These are phyloP conservation scores for Eurosta solidaginis DNA, from an alignment of 1,140 invertebrate genomes.

Conservation along the genomic window DNA sequence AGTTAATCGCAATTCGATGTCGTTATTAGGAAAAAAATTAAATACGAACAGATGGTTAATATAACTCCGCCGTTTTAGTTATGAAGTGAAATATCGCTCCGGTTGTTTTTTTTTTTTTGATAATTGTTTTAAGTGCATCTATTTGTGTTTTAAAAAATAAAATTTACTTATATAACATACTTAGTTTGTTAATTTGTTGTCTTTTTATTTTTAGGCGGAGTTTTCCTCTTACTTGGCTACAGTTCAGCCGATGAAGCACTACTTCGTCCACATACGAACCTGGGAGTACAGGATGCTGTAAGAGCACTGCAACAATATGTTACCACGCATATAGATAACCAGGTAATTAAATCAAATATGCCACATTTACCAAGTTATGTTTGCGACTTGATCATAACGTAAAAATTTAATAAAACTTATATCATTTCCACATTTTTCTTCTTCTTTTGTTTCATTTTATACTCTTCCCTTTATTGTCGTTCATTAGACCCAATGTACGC, in stretches of 20 bases:
- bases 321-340: constrained; percentile 71
- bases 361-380: too few species aligned
- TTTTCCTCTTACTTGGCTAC: constrained; percentile 86
- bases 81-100: too few species aligned
- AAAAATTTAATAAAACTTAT: not conserved
- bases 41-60: not conserved
- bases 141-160: not conserved
- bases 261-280: constrained; percentile 75
- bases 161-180: not conserved
- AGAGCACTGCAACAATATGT: constrained; percentile 78
- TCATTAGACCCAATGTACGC: constrained; percentile 77
- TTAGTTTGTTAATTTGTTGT: not conserved
- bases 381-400: not conserved
- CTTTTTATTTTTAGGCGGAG: constrained; percentile 67
- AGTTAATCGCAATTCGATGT: too few species aligned
- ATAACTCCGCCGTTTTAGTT: too few species aligned
- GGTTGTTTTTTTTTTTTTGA: too few species aligned
- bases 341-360: constrained; percentile 62
- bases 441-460: not conserved
- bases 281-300: constrained; percentile 79
- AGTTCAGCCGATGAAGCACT: constrained; percentile 84
- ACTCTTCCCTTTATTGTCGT: constrained; percentile 37
- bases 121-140: not conserved
- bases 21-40: not conserved
- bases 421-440: not conserved